Percentiles rank a stretch among this genome's conserved stretches.
Evolutionary conservation across 2,797 vertebrate species (phyloP).

Genomic region (Microchirus variegatus): DNA sequence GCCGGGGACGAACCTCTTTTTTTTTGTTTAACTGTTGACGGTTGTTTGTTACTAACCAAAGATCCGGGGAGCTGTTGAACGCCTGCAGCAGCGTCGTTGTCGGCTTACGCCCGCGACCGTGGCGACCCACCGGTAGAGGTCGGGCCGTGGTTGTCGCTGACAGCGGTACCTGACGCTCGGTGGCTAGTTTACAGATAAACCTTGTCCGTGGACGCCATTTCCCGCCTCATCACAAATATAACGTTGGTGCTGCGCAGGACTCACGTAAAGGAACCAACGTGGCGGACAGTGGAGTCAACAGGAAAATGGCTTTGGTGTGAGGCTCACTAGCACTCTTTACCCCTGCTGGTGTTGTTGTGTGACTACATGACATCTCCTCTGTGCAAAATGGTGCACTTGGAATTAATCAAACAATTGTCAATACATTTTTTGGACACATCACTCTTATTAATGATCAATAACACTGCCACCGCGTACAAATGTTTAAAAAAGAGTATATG

Average conservation of each 20-base stretch:
- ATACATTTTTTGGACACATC: too few relatives aligned
- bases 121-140: slow-evolving; percentile 50
- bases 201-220: slow-evolving; percentile 94
- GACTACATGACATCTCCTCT: not conserved
- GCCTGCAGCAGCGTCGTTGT: slow-evolving; percentile 53
- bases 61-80: slow-evolving; percentile 48
- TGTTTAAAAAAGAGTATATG: too few relatives aligned
- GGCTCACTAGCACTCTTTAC: slow-evolving; percentile 1
- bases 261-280: slow-evolving; percentile 61
- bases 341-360: slow-evolving; percentile 34
- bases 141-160: slow-evolving; percentile 63
- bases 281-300: slow-evolving; percentile 52
- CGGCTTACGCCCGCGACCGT: slow-evolving; percentile 60
- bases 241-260: slow-evolving; percentile 73
- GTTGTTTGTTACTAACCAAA: slow-evolving; percentile 57
- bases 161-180: slow-evolving; percentile 61
- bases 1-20: slow-evolving; percentile 31
- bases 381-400: not conserved
- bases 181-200: slow-evolving; percentile 78
- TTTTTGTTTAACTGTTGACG: slow-evolving; percentile 70
- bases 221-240: slow-evolving; percentile 93
- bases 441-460: too few relatives aligned
- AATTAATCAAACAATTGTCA: not conserved
- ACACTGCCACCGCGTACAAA: too few relatives aligned
- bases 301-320: slow-evolving; percentile 31